Evolutionary conservation across 1,140 invertebrate species (phyloP).

Genomic region (Anastatus disparis): DNA sequence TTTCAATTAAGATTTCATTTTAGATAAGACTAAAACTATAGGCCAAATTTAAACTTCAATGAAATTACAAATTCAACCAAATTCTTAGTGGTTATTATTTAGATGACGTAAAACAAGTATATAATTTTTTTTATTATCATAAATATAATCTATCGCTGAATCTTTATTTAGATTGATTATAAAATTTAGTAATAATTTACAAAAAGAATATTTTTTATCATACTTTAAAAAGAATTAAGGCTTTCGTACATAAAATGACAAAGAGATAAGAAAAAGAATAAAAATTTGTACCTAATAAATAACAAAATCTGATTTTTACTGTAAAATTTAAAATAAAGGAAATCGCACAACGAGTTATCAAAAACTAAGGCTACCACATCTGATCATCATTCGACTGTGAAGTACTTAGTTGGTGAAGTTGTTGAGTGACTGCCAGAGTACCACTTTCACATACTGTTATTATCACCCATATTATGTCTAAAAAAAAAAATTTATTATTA

Average conservation of each 20-base stretch:
- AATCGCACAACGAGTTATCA: slow-evolving; percentile 31
- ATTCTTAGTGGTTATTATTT: slow-evolving; percentile 3
- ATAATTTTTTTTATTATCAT: slow-evolving; percentile 18
- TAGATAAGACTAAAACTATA: slow-evolving; percentile 12
- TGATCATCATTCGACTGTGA: slow-evolving; percentile 61
- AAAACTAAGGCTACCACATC: slow-evolving; percentile 60
- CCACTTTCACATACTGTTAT: slow-evolving; percentile 76
- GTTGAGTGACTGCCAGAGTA: slow-evolving; percentile 76
- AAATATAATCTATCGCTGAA: slow-evolving; percentile 34
- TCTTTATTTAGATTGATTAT: slow-evolving; percentile 22
- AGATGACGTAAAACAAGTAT: slow-evolving; percentile 23
- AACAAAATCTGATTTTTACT: slow-evolving; percentile 30
- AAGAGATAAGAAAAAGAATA: slow-evolving; percentile 27
- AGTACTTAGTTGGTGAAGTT: slow-evolving; percentile 71
- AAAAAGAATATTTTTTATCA: slow-evolving; percentile 5
- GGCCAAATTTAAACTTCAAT: slow-evolving; percentile 10
- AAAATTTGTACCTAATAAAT: slow-evolving; percentile 24
- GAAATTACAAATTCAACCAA: slow-evolving; percentile 21
- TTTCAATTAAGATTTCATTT: too few relatives aligned
- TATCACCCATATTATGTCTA: slow-evolving; percentile 78
- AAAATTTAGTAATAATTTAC: slow-evolving; percentile 29
- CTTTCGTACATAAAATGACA: slow-evolving; percentile 29
- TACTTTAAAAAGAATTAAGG: slow-evolving; percentile 25
- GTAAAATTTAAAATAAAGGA: slow-evolving; percentile 24
- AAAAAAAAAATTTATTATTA: slow-evolving; percentile 45